Percentiles rank a stretch among this genome's conserved stretches.
phyloP scores from a whole-genome alignment of 2,797 vertebrate genomes.

The Odontamblyopus rebecca region DNA sequence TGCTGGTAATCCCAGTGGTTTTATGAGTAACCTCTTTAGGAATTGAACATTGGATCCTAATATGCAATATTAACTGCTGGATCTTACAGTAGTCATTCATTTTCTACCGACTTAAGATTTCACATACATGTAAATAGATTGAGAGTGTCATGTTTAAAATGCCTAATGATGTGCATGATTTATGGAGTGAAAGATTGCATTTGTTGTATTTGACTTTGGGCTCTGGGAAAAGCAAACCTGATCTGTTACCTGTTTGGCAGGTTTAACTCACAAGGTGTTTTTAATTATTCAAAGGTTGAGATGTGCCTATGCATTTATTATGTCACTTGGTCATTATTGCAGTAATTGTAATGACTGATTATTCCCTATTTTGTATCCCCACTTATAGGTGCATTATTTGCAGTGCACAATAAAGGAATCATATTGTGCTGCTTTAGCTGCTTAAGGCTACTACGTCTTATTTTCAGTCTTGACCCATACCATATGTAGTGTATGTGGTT shows the following conservation, averaged over 20 bases:
- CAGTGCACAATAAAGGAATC: constrained; percentile 21
- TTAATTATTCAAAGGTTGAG: not conserved
- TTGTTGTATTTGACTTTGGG: constrained; percentile 13
- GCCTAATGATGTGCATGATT: constrained; percentile 1
- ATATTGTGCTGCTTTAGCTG: constrained; percentile 52
- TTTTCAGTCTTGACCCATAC: constrained; percentile 64
- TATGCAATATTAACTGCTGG: constrained; percentile 5
- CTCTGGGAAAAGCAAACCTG: constrained; percentile 10
- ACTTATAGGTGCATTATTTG: constrained; percentile 4
- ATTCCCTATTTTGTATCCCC: constrained; percentile 8
- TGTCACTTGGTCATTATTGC: not conserved
- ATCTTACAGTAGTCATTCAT: not conserved
- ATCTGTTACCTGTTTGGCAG: constrained; percentile 27
- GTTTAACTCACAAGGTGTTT: constrained; percentile 23
- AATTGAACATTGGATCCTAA: constrained; percentile 33
- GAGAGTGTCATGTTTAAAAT: constrained; percentile 8
- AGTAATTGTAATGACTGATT: constrained; percentile 21
- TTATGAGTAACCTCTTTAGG: constrained; percentile 43
- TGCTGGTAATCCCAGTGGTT: constrained; percentile 21
- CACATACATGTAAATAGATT: not conserved
- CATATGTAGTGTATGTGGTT: constrained; percentile 64
- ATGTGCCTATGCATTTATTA: not conserved
- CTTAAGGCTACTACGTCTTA: constrained; percentile 45
- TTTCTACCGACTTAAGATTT: not conserved
- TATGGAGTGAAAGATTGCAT: not conserved